Conservation (phyloP, 2,113 vertebrate species). For the Lophotis ruficrista region DNA sequence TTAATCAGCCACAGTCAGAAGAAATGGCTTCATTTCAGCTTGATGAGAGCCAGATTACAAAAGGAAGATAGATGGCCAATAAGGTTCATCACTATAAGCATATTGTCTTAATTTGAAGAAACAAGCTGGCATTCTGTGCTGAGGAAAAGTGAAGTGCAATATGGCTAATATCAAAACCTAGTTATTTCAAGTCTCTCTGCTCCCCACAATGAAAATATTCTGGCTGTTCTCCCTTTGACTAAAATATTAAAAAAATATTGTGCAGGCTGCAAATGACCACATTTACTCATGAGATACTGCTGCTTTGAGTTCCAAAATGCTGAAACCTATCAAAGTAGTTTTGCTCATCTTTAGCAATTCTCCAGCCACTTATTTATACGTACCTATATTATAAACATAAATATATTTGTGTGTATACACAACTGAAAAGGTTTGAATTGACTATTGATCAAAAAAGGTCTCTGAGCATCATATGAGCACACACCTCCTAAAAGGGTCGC, state of each 20-base stretch:
- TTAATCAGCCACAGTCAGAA: slow-evolving; percentile 91
- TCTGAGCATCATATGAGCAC: not conserved
- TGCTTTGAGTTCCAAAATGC: not conserved
- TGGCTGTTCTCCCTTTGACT: slow-evolving; percentile 31
- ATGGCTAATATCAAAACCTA: slow-evolving; percentile 22
- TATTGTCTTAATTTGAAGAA: slow-evolving; percentile 77
- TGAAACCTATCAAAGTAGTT: not conserved
- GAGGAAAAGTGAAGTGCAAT: slow-evolving; percentile 67
- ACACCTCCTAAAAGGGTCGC: slow-evolving; percentile 30
- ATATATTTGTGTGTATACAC: not conserved
- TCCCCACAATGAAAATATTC: slow-evolving; percentile 30
- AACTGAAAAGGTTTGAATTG: not conserved
- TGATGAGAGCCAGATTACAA: slow-evolving; percentile 75
- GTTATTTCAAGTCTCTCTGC: slow-evolving; percentile 5
- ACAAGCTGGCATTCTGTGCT: slow-evolving; percentile 61
- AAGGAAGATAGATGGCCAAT: slow-evolving; percentile 70
- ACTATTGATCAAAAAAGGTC: slow-evolving; percentile 57
- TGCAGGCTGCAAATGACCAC: not conserved
- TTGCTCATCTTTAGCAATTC: not conserved
- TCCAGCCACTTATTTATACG: not conserved
- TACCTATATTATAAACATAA: not conserved
- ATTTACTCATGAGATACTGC: not conserved
- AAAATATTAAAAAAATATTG: slow-evolving; percentile 11
- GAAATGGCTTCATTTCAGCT: slow-evolving; percentile 89
- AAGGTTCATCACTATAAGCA: slow-evolving; percentile 67